Base-by-base conservation (phyloP, 30 jellyfish, hydroid and myxozoan species). In the Turritopsis dohrnii region DNA sequence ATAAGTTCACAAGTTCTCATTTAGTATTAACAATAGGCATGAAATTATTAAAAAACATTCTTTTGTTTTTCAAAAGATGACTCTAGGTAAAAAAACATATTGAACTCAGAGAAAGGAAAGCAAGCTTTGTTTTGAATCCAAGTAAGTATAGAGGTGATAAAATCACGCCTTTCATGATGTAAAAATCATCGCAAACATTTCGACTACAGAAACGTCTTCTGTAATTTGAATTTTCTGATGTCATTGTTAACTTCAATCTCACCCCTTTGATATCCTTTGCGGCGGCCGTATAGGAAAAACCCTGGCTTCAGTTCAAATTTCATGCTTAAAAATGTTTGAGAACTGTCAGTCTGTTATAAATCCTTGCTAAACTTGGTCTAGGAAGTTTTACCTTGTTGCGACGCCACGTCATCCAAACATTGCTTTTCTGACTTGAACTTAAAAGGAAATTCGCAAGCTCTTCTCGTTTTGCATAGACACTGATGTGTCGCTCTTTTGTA, bases 351-450 rank as follows among this genome's bases (percentile, higher is more conserved):
- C n/a, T n/a, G n/a, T n/a, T n/a, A n/a, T n/a, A n/a, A n/a, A n/a
- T n/a, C n/a, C n/a, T n/a, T n/a, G n/a, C n/a, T n/a, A n/a, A n/a
- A n/a, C 19, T 0, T 60, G 73, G 73, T 60, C 73, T 60, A 60
- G 19, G 77, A 69, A 69, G 28, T 69, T 27, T 19, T 27, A 69
- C 77, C 77, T 69, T 69, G 16, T n/a, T n/a, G 31, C 19, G 28
- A n/a, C 19, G 77, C 28, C 77, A 69, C 77, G 22, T 23, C 77
- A n/a, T 69, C 19, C 77, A 69, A n/a, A 21, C 77, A 69, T n/a
- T 23, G 30, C 19, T 23, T 69, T 27, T 23, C 77, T 0, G 31
- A n/a, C 30, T 69, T 69, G 77, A 7, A 69, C 30, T 69, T 69
- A 21, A 69, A 69, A 7, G 77, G 77, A 27, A n/a, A n/a, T 21